Evolutionary conservation across 2,797 vertebrate genomes (phyloP).

Genomic region (Poeciliopsis presidionis): DNA sequence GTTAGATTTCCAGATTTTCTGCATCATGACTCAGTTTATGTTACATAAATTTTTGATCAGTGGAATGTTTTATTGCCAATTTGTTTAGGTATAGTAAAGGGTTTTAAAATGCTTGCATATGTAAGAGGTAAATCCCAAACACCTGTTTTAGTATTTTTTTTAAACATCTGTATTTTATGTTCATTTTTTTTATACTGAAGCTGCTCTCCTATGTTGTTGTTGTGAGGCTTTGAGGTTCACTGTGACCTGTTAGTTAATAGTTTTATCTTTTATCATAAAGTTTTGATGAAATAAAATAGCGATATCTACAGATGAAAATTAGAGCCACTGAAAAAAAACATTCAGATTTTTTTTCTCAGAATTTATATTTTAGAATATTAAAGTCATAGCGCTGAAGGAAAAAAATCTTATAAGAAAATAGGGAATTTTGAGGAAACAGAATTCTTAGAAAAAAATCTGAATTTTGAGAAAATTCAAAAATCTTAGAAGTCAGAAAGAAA

Average conservation of each 20-base stretch:
- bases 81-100: slow-evolving; percentile 1
- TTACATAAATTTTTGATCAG: slow-evolving; percentile 52
- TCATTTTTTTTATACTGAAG: slow-evolving; percentile 39
- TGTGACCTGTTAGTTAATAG: slow-evolving; percentile 65
- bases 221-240: slow-evolving; percentile 64
- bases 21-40: slow-evolving; percentile 35
- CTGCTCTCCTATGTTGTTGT: slow-evolving; percentile 62
- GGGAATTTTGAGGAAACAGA: too few species aligned
- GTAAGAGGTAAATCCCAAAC: slow-evolving; percentile 46
- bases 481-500: background rate
- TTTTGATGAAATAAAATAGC: slow-evolving; percentile 33
- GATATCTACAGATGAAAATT: background rate
- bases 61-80: slow-evolving; percentile 44
- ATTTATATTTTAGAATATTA: too few species aligned
- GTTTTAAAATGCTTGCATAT: slow-evolving; percentile 34
- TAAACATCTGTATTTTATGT: slow-evolving; percentile 9
- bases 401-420: too few species aligned
- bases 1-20: too few species aligned
- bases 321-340: too few species aligned
- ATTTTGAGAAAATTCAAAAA: background rate
- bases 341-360: too few species aligned
- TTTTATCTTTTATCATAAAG: slow-evolving; percentile 54
- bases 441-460: too few species aligned
- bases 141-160: slow-evolving; percentile 29
- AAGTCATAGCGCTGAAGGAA: too few species aligned